Conservation (phyloP, 2,888 invertebrate genomes). For the Pinctada fucata region DNA sequence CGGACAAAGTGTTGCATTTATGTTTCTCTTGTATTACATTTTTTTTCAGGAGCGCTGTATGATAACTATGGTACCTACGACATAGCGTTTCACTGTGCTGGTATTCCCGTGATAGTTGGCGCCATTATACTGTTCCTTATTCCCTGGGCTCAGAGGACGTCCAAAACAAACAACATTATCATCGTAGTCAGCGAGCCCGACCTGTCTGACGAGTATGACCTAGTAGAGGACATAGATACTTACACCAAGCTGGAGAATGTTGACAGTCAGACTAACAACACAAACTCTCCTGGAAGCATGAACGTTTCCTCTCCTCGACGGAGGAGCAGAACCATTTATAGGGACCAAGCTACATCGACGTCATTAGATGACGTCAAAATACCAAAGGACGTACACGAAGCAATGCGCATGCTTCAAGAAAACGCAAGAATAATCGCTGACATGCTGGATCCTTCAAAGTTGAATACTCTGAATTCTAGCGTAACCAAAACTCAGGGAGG, state of each 20-base stretch:
- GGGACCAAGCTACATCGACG: slow-evolving; percentile 35
- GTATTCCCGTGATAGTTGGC: slow-evolving; percentile 61
- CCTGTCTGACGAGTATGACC: slow-evolving; percentile 50
- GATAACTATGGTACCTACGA: slow-evolving; percentile 65
- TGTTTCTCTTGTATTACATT: too few species aligned
- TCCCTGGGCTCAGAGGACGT: slow-evolving; percentile 69
- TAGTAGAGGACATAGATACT: slow-evolving; percentile 26
- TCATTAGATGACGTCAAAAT: slow-evolving; percentile 20
- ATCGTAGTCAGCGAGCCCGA: slow-evolving; percentile 40
- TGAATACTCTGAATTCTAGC: not conserved
- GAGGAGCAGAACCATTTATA: slow-evolving; percentile 4
- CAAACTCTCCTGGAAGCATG: not conserved
- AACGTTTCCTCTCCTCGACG: not conserved
- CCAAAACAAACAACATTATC: slow-evolving; percentile 48
- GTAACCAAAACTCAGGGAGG: not conserved
- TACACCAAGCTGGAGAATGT: not conserved
- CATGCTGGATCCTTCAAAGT: slow-evolving; percentile 19
- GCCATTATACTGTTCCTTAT: slow-evolving; percentile 64
- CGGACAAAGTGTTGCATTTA: too few species aligned
- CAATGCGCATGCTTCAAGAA: slow-evolving; percentile 46
- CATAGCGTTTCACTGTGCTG: slow-evolving; percentile 68
- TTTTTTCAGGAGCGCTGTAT: slow-evolving; percentile 61
- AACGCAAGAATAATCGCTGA: slow-evolving; percentile 46
- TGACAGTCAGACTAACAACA: not conserved
- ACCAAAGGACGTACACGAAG: slow-evolving; percentile 43